These are phyloP conservation scores for Dichetophora obliterata DNA, from an alignment of 2,888 invertebrate genomes.

Conservation along the genomic window DNA sequence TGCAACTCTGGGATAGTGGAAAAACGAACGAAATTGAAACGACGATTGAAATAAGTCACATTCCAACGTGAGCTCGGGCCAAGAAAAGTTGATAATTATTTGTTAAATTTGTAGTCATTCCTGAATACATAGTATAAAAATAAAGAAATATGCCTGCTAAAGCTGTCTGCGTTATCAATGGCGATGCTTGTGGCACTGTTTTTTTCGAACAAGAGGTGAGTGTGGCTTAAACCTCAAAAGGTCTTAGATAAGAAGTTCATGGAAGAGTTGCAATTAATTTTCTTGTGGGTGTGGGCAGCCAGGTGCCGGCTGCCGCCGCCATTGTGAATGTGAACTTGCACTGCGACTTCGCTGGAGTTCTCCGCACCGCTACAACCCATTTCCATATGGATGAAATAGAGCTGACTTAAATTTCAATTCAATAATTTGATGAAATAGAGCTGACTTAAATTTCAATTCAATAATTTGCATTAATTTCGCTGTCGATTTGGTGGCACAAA, in stretches of 20 bases:
- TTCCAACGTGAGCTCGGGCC: constrained; percentile 18
- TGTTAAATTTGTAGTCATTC: neutral
- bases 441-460: constrained; percentile 3
- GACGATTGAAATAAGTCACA: constrained; percentile 8
- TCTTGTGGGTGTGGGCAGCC: neutral
- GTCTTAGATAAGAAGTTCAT: no score
- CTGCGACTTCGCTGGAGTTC: neutral
- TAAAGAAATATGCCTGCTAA: constrained; percentile 73
- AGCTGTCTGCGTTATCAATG: constrained; percentile 90
- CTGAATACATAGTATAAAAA: constrained; percentile 5
- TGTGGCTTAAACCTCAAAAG: constrained; percentile 19
- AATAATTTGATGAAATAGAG: constrained; percentile 6
- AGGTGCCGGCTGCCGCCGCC: neutral
- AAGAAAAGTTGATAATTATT: neutral
- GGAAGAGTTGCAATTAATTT: neutral
- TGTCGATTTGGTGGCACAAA: neutral
- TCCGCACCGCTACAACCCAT: neutral
- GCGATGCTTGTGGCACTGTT: constrained; percentile 87
- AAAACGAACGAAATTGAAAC: neutral
- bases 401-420: neutral
- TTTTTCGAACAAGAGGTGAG: constrained; percentile 83
- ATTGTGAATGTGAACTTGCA: constrained; percentile 5
- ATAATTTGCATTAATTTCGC: constrained; percentile 19
- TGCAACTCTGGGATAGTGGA: constrained; percentile 4
- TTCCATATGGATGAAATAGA: neutral